These are phyloP conservation scores for Melanerpes aurifrons DNA, from an alignment of 2,113 vertebrate genomes.

Conservation along the genomic window DNA sequence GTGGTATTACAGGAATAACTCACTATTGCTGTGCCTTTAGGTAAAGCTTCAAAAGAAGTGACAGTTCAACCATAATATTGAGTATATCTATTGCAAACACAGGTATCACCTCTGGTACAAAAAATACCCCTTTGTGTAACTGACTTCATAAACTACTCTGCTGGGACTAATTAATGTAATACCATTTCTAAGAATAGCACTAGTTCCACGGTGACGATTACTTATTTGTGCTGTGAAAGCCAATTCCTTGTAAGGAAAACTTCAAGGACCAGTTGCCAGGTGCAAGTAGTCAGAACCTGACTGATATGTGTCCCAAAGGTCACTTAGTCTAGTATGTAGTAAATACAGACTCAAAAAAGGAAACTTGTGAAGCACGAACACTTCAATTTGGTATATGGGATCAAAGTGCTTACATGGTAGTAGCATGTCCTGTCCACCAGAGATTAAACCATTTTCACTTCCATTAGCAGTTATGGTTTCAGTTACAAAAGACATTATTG, in stretches of 20 bases:
- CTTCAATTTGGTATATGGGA: not conserved
- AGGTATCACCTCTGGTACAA: conserved; percentile 6
- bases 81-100: conserved; percentile 58
- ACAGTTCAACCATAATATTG: conserved; percentile 51
- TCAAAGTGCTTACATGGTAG: rapidly evolving
- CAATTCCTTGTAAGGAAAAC: not conserved
- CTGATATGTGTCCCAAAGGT: conserved; percentile 41
- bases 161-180: not conserved
- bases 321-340: conserved; percentile 51
- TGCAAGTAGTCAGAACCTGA: not conserved
- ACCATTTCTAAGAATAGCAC: not conserved
- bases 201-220: not conserved
- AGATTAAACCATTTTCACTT: not conserved
- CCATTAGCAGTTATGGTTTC: not conserved
- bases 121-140: conserved; percentile 1
- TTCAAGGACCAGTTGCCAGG: not conserved
- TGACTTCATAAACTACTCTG: not conserved
- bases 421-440: not conserved
- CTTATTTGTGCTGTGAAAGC: conserved; percentile 5
- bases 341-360: not conserved
- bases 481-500: conserved; percentile 9
- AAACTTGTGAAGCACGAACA: not conserved
- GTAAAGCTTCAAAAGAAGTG: conserved; percentile 78
- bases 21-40: conserved; percentile 75
- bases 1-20: conserved; percentile 72